These are phyloP conservation scores for Gila robusta DNA, from an alignment of 2,797 vertebrate genomes.

Conservation along the genomic window DNA sequence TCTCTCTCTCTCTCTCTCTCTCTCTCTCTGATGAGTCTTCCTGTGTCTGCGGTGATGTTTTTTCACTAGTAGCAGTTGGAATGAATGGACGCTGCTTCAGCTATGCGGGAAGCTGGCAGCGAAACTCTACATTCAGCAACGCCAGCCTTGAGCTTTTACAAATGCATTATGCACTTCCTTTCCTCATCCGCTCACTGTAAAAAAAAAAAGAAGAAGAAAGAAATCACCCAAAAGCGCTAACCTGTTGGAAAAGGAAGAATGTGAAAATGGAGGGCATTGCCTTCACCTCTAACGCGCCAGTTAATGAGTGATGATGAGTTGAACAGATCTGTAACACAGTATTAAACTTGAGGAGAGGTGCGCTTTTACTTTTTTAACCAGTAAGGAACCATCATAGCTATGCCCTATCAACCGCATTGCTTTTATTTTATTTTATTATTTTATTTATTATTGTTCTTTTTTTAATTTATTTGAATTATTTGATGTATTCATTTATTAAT, in stretches of 20 bases:
- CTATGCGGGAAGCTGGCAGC: slow-evolving; percentile 66
- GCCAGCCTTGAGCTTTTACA: slow-evolving; percentile 65
- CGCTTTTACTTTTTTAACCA: too few relatives aligned
- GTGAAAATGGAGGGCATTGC: background rate
- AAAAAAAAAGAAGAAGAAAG: background rate
- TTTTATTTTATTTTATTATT: too few relatives aligned
- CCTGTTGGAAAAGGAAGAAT: slow-evolving; percentile 64
- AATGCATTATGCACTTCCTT: slow-evolving; percentile 67
- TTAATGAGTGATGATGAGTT: background rate
- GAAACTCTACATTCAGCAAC: slow-evolving; percentile 78
- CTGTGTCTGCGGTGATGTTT: slow-evolving; percentile 43
- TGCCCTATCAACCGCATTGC: too few relatives aligned
- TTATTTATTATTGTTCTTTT: too few relatives aligned
- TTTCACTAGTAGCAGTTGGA: slow-evolving; percentile 64
- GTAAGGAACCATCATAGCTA: too few relatives aligned
- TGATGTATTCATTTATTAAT: background rate
- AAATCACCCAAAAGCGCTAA: slow-evolving; percentile 51
- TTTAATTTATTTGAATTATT: background rate
- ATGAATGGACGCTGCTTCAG: slow-evolving; percentile 74
- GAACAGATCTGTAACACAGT: background rate
- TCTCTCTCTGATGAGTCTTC: background rate
- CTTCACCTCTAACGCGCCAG: background rate
- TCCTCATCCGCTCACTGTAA: slow-evolving; percentile 46
- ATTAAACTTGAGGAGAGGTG: background rate
- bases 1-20: too few relatives aligned